phyloP scores from a whole-genome alignment of 2,797 vertebrate species.

The Distichodus sexfasciatus region DNA sequence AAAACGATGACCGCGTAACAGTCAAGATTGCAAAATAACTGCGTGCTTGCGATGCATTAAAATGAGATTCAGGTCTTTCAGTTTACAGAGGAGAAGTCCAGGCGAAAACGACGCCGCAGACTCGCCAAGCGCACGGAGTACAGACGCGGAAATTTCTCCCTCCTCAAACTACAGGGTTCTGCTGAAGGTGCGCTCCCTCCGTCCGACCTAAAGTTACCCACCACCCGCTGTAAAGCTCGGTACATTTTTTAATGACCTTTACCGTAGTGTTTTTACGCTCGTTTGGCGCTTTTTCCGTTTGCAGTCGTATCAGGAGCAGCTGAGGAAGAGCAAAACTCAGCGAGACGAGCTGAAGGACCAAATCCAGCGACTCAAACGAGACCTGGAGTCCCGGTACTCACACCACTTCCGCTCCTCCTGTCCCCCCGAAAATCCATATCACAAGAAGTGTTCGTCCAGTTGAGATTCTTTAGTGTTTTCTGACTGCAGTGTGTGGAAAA shows the following conservation, averaged over 20 bases:
- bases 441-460: too few species aligned
- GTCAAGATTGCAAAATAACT: too few species aligned
- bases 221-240: too few species aligned
- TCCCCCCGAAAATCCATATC: too few species aligned
- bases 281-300: not conserved
- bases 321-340: conserved; percentile 68
- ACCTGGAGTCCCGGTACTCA: conserved; percentile 80
- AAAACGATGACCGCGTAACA: too few species aligned
- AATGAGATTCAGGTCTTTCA: too few species aligned
- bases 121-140: conserved; percentile 47
- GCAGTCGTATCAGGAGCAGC: conserved; percentile 81
- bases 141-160: conserved; percentile 43
- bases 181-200: conserved; percentile 69
- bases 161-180: conserved; percentile 75
- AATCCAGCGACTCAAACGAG: conserved; percentile 73
- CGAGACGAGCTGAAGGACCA: conserved; percentile 74
- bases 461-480: too few species aligned
- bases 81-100: conserved; percentile 59
- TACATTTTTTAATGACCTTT: too few species aligned
- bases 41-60: too few species aligned
- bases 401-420: too few species aligned
- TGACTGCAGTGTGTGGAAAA: too few species aligned
- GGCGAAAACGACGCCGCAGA: conserved; percentile 21
- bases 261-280: too few species aligned
- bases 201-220: not conserved